Evolutionary conservation across 2,888 invertebrate species (phyloP), one percentile per base, ranked within the genome.

Genomic region (Zhengitettix transpicula): DNA sequence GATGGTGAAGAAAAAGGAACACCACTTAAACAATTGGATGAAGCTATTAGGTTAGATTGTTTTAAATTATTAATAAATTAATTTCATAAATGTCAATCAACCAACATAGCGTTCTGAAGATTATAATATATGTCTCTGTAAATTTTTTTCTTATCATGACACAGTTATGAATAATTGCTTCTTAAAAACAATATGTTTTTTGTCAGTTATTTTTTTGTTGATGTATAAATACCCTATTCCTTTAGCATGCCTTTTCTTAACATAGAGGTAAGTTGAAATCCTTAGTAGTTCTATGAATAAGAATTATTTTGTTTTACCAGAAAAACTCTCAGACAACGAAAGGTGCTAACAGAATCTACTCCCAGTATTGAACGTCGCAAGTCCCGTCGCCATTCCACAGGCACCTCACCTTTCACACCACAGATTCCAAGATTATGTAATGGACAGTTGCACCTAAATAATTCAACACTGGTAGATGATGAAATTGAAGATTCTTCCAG

Each of bases 1-100:
- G 91, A 93, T 71, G 91, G 89, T 1, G 87, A 87, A 69, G 82
- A 83, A 65, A 77, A 79, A 64, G 82, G 81, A 9, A 82, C 82
- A 40, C 84, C 85, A 1, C 78, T 80, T 71, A 72, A 75, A 63
- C 77, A 77, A 64, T 71, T 79, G 58, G 79, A 79, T 67, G 78
- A 79, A 62, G 74, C 75, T 63, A 77, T 78, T 68, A 77, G 78
- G 79, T 78, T 65, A 64, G 64, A 5, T 28, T 28, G 28, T 5
- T 28, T 28, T 28, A 28, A 7, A 7, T 28, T 28, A 28, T 28
- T 28, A 28, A 28, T 28, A 28, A 28, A 7, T 28, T 28, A 5
- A 28, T 28, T 28, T 28, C 7, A 7, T 28, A 28, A 28, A 28
- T 28, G 28, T 7, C 7, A 28, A 5, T 28, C 2, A 5, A 28